phyloP scores from a whole-genome alignment of 2,888 invertebrate genomes.

The Tipula helvola region DNA sequence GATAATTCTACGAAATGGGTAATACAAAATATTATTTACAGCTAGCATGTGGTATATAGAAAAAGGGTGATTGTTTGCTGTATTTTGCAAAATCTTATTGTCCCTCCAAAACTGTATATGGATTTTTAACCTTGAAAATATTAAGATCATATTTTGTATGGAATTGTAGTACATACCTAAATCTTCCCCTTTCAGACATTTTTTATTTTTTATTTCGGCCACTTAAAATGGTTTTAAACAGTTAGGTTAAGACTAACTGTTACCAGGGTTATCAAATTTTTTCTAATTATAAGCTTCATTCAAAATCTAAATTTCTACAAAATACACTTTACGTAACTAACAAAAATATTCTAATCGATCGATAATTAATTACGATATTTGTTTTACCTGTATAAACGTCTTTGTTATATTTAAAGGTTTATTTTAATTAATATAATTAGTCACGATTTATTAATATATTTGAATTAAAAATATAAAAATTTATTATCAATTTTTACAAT shows the following conservation, averaged over 20 bases:
- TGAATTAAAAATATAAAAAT: background rate
- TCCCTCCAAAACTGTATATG: background rate
- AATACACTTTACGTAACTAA: background rate
- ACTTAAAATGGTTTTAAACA: background rate
- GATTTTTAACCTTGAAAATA: background rate
- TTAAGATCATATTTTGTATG: background rate
- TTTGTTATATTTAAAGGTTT: background rate
- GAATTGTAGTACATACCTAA: background rate
- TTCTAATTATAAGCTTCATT: background rate
- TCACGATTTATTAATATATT: background rate
- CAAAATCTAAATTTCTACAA: background rate
- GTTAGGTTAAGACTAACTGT: background rate
- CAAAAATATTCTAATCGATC: background rate
- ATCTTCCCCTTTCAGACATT: background rate
- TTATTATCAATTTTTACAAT: background rate
- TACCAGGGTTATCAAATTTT: background rate
- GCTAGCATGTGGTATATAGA: background rate
- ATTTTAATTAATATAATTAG: constrained; percentile 4
- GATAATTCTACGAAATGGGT: background rate
- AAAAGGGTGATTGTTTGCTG: background rate
- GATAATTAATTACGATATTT: background rate
- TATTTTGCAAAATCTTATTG: background rate
- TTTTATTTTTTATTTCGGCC: background rate
- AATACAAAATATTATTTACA: background rate
- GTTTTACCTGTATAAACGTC: background rate